Percentiles rank a stretch among this genome's conserved stretches.
Evolutionary conservation across 2,888 invertebrate species (phyloP).

Genomic region (Limnephilus rhombicus): DNA sequence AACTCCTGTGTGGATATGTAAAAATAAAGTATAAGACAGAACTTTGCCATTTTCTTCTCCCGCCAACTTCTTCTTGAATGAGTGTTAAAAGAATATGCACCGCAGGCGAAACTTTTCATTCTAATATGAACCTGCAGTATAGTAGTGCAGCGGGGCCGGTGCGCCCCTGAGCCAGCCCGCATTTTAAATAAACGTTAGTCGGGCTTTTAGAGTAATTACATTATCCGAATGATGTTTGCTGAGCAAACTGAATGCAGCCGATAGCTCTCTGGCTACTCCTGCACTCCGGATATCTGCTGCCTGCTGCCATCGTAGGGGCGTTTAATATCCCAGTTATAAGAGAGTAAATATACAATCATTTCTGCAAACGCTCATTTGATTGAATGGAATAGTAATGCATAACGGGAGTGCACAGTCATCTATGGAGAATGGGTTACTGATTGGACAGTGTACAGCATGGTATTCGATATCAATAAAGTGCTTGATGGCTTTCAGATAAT

Average conservation of each 20-base stretch:
- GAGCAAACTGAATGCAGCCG: slow-evolving; percentile 49
- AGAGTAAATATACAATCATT: background rate
- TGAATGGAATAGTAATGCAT: background rate
- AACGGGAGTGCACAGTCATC: slow-evolving; percentile 24
- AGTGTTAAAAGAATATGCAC: background rate
- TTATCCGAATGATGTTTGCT: slow-evolving; percentile 67
- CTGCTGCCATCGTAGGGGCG: slow-evolving; percentile 7
- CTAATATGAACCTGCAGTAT: background rate
- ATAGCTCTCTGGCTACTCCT: slow-evolving; percentile 13
- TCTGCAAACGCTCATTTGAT: background rate
- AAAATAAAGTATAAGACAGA: too few relatives aligned
- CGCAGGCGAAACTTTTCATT: background rate
- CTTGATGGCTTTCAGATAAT: background rate
- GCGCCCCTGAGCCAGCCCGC: slow-evolving; percentile 19
- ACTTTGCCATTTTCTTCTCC: background rate
- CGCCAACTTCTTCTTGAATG: background rate
- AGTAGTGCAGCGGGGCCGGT: background rate
- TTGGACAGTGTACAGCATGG: background rate
- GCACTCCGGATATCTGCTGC: background rate
- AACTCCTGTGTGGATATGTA: too few relatives aligned
- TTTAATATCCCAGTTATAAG: background rate
- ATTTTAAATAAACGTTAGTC: slow-evolving; percentile 69
- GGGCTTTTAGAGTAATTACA: slow-evolving; percentile 77
- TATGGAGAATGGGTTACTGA: background rate
- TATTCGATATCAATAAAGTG: background rate